A percentile compares a stretch with the other conserved stretches of the same genome.
These are phyloP conservation scores for Macquaria australasica DNA, from an alignment of 2,113 vertebrate genomes.

Conservation along the genomic window DNA sequence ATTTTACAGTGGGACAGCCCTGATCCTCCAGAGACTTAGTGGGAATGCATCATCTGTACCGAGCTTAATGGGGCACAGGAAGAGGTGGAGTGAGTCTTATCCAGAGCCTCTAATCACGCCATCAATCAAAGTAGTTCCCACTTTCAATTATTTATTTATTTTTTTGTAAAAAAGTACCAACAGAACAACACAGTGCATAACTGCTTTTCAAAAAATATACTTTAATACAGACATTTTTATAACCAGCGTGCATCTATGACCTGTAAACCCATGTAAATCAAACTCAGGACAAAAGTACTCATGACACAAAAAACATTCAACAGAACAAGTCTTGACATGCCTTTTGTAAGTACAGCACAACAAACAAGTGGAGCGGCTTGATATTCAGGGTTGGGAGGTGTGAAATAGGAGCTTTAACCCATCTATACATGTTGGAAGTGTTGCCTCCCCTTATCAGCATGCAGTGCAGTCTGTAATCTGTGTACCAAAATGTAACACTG, in stretches of 20 bases:
- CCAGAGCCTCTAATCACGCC: background rate
- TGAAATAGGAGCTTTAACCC: slow-evolving; percentile 26
- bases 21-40: background rate
- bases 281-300: slow-evolving; percentile 45
- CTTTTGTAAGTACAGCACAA: slow-evolving; percentile 50
- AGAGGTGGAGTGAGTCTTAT: background rate
- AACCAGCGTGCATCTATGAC: slow-evolving; percentile 66
- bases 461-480: slow-evolving; percentile 40
- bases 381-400: slow-evolving; percentile 30
- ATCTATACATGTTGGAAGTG: background rate
- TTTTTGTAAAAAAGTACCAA: slow-evolving; percentile 2
- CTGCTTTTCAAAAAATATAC: slow-evolving; percentile 68
- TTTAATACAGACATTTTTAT: slow-evolving; percentile 71
- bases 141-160: background rate
- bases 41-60: background rate
- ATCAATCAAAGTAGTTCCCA: background rate
- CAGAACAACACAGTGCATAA: background rate
- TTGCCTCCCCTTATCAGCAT: slow-evolving; percentile 49
- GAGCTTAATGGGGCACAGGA: slow-evolving; percentile 6
- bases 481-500: slow-evolving; percentile 48
- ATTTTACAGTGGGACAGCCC: background rate
- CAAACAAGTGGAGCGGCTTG: slow-evolving; percentile 16
- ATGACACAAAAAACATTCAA: slow-evolving; percentile 54
- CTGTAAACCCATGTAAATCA: slow-evolving; percentile 35
- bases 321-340: slow-evolving; percentile 55